Evolutionary conservation across 2,888 invertebrate species (phyloP), one percentile per base, ranked within the genome.

Genomic region (Amblyjoppa proteus): DNA sequence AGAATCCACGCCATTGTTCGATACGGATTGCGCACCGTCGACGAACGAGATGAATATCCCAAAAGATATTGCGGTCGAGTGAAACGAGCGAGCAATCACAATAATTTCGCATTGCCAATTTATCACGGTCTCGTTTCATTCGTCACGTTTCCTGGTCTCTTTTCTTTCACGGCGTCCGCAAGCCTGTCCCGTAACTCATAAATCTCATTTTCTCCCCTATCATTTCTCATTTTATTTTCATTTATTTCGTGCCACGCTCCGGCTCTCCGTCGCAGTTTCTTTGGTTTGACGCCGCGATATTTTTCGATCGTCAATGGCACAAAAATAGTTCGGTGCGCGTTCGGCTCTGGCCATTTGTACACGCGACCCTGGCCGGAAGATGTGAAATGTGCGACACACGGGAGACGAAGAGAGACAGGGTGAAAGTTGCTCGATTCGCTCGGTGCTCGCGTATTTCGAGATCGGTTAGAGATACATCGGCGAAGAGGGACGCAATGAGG

Each of bases 401-500:
- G 31, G 31, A 20, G 58, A 58, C 41, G 51, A 45, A 81, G 73
- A 45, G 71, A 81, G 58, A 84, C 77, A 20, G 80, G 77, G 84
- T 73, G 84, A 84, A 84, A 84, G 84, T 84, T 81, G 68, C 76
- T 45, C 74, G 78, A 78, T 69, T 78, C 61, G 69, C 74, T 79
- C 73, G 81, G 64, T 84, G 41, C 56, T 76, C 64, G 75, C 56
- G 31, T 61, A 45, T 28, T 51, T 64, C 45, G 53, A 45, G 71
- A 74, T 71, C 61, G 53, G 49, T 58, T 56, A 76, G 75, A 71
- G 75, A 69, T 76, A 58, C 66, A 58, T 76, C 51, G 71, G 41
- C 9, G 45, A 75, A 75, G 38, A 79, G 69, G 51, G n/a, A 61
- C 51, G 69, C 25, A 78, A 58, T 41, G 70, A 25, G 66, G 6